Evolutionary conservation across 1,140 invertebrate species (phyloP).

Genomic region (Spodoptera frugiperda): DNA sequence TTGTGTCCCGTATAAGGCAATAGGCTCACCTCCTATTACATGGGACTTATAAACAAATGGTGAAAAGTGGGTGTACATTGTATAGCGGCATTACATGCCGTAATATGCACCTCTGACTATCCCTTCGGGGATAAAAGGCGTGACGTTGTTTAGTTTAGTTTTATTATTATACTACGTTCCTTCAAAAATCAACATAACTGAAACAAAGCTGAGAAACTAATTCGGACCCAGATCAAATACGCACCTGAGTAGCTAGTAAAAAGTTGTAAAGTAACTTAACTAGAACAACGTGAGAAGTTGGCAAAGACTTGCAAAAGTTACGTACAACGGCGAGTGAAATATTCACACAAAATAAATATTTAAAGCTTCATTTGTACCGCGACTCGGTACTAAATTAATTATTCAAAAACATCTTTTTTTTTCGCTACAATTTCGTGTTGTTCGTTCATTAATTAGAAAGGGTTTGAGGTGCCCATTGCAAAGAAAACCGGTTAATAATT

Average conservation of each 20-base stretch:
- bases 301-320: constrained; percentile 1
- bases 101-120: too few relatives aligned
- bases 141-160: too few relatives aligned
- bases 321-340: constrained; percentile 10
- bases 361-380: constrained; percentile 39
- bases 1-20: too few relatives aligned
- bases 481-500: not conserved
- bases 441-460: constrained; percentile 13
- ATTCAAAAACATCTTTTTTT: constrained; percentile 53
- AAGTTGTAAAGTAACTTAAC: constrained; percentile 19
- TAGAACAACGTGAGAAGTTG: constrained; percentile 6
- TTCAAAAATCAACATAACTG: too few relatives aligned
- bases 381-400: constrained; percentile 43
- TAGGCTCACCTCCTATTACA: too few relatives aligned
- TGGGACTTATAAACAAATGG: too few relatives aligned
- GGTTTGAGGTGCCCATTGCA: not conserved
- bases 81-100: too few relatives aligned
- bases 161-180: too few relatives aligned
- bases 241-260: not conserved
- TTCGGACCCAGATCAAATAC: not conserved
- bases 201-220: not conserved
- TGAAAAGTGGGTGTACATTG: too few relatives aligned
- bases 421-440: constrained; percentile 19
- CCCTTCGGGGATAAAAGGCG: too few relatives aligned
- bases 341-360: constrained; percentile 54